phyloP scores from a whole-genome alignment of 1,140 invertebrate genomes.

The Laupala kohalensis region DNA sequence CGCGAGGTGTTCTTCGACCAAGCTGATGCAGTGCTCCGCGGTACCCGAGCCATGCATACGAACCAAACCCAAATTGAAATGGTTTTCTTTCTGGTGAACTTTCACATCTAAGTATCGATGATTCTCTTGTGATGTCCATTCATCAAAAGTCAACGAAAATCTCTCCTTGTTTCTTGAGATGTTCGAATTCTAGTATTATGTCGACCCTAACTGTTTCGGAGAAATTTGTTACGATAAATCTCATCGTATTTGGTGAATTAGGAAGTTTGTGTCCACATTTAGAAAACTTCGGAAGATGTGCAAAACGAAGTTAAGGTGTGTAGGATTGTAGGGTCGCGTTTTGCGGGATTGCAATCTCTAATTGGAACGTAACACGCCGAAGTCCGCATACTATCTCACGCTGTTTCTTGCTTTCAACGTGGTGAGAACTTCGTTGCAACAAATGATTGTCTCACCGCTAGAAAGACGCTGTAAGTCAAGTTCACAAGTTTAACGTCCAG shows the following conservation, averaged over 20 bases:
- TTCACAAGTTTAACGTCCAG: too few relatives aligned
- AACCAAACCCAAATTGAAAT: conserved; percentile 19
- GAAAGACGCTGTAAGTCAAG: too few relatives aligned
- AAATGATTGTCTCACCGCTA: too few relatives aligned
- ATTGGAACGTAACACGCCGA: too few relatives aligned
- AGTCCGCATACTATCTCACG: too few relatives aligned
- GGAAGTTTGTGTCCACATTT: background rate
- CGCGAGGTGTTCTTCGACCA: too few relatives aligned
- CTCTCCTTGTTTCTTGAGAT: background rate
- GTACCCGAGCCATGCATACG: conserved; percentile 18
- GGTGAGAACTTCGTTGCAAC: too few relatives aligned
- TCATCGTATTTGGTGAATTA: background rate
- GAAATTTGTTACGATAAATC: background rate
- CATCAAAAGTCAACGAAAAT: background rate
- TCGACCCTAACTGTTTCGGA: background rate
- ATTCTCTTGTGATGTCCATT: background rate
- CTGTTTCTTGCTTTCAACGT: too few relatives aligned
- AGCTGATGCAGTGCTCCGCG: conserved; percentile 15
- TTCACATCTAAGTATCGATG: conserved; percentile 18
- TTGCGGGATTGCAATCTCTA: too few relatives aligned
- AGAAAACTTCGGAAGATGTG: background rate
- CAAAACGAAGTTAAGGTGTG: too few relatives aligned
- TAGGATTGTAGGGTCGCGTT: too few relatives aligned
- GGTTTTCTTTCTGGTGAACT: conserved; percentile 17
- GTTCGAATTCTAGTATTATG: too few relatives aligned